Evolutionary conservation across 2,113 vertebrate species (phyloP).

Genomic region (Onychostruthus taczanowskii): DNA sequence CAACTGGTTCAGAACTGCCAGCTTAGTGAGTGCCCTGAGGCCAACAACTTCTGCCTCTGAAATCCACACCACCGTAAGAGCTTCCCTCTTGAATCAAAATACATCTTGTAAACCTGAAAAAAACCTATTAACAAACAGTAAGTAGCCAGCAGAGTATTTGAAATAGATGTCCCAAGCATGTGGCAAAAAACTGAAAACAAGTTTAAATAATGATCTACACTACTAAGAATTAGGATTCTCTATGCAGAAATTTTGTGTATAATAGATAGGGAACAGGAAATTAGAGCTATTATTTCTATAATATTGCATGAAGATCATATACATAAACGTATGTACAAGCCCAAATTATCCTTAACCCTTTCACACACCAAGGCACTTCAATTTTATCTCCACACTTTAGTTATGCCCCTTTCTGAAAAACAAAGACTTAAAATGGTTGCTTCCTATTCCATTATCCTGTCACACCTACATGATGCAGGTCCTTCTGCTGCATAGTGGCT

Average conservation of each 20-base stretch:
- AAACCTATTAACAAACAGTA: not conserved
- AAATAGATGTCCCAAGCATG: not conserved
- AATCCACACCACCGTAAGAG: not conserved
- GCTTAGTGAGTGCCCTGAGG: not conserved
- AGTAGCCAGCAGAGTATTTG: not conserved
- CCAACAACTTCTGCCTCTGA: not conserved
- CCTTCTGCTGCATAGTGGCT: not conserved
- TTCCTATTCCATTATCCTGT: not conserved
- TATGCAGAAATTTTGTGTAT: not conserved
- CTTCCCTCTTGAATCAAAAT: not conserved
- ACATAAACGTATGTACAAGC: not conserved
- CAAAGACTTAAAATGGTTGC: not conserved
- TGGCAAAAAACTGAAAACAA: not conserved
- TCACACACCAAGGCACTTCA: not conserved
- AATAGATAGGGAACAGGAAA: not conserved
- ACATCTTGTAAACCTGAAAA: not conserved
- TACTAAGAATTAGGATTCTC: not conserved
- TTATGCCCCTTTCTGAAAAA: not conserved
- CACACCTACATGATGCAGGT: not conserved
- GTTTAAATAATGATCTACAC: not conserved
- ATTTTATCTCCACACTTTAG: not conserved
- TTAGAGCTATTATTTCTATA: not conserved
- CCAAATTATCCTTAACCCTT: not conserved
- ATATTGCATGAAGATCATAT: not conserved
- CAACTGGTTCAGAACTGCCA: not conserved